Percentiles rank a stretch among this genome's conserved stretches.
phyloP scores from a whole-genome alignment of 92 coral and sea anemone species.

The Diadumene lineata region DNA sequence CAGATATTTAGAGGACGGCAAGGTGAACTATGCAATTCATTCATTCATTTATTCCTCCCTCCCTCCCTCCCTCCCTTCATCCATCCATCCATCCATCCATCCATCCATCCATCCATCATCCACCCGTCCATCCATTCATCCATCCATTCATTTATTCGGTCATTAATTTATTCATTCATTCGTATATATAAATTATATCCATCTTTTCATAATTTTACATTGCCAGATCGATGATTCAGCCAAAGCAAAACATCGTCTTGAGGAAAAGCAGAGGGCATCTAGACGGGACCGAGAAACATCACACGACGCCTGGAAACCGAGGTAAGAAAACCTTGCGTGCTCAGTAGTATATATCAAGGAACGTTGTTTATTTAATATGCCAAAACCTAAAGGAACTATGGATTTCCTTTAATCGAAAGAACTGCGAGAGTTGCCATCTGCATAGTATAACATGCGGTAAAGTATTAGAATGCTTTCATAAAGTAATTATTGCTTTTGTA shows the following conservation, averaged over 20 bases:
- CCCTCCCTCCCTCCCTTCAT: background rate
- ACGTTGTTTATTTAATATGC: too few species aligned
- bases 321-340: constrained; percentile 41
- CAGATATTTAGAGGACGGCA: constrained; percentile 77
- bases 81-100: background rate
- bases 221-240: constrained; percentile 87
- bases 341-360: too few species aligned
- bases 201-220: background rate
- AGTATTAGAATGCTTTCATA: too few species aligned
- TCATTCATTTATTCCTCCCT: background rate
- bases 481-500: too few species aligned
- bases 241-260: constrained; percentile 86
- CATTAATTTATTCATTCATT: background rate
- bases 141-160: background rate
- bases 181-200: background rate
- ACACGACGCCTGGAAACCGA: constrained; percentile 90
- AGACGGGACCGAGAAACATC: constrained; percentile 71
- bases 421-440: background rate
- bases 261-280: constrained; percentile 81
- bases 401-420: background rate
- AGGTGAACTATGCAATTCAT: constrained; percentile 41
- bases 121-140: background rate
- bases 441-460: too few species aligned
- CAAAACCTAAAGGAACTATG: background rate
- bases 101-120: background rate